Evolutionary conservation across 2,797 vertebrate genomes (phyloP), one percentile per base, ranked within the genome.

Genomic region (Todus mexicanus): DNA sequence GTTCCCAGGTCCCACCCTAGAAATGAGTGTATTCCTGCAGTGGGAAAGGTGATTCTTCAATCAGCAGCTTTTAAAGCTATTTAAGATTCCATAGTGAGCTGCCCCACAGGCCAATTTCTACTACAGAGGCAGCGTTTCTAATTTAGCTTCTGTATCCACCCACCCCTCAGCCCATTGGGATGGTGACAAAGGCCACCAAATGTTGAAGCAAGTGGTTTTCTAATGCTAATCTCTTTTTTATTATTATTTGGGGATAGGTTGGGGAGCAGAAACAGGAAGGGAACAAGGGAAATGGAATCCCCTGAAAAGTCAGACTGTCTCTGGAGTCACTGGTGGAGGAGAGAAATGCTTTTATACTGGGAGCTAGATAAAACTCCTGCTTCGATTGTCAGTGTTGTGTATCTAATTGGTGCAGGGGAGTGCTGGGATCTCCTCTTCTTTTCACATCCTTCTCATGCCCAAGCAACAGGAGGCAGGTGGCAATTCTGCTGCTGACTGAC

Each of bases 201-300:
- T 3, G 16, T 7, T 22, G 50, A 35, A 50, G 12, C 1, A 6
- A 42, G 10, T 9, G 37, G 1, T 23, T 88, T 63, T n/a, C n/a
- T 42, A 26, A 29, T 9, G 7, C 8, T 8, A 10, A 0, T n/a
- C 7, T 0, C 2, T 71, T 18, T 27, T 35, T 40, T 9, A 40
- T 40, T 19, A 12, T 42, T 42, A 21, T 25, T 14, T 27, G 7
- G 45, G 23, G 23, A 12, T 9, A 10, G 31, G n/a, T 12, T 25
- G 9, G 19, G 33, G 47, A 40, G 43, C 22, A 61, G 64, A 26
- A 4, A 3, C 35, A n/a, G 48, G 5, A 56, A 61, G 18, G 47
- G 42, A 29, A 27, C 48, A 25, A n/a, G 0, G 43, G 47, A 57
- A 57, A 45, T 0, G 4, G 31, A 54, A 37, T 18, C 6, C 15